A percentile compares a stretch with the other conserved stretches of the same genome.
These are phyloP conservation scores for Bombus picipes DNA, from an alignment of 1,140 invertebrate species.

Conservation along the genomic window DNA sequence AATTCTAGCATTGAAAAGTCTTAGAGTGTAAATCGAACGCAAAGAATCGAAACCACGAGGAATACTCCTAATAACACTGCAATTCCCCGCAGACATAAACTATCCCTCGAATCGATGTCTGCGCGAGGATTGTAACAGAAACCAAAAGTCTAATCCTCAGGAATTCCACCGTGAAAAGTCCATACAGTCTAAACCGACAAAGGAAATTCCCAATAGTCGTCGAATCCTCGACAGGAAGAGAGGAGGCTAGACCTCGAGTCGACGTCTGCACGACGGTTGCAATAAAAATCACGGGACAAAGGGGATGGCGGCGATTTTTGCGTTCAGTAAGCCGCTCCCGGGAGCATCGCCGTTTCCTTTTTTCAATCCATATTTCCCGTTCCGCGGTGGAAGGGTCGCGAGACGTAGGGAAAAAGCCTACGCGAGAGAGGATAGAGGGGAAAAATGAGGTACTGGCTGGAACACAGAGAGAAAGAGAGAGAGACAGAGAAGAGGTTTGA, in stretches of 20 bases:
- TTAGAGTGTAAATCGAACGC: too few species aligned
- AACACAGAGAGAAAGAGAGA: neutral
- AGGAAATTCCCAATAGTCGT: neutral
- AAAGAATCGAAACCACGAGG: neutral
- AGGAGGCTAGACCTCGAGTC: neutral
- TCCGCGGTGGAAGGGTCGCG: too few species aligned
- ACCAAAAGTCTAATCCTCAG: neutral
- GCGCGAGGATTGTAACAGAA: neutral
- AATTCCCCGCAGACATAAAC: neutral
- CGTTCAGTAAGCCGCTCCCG: constrained; percentile 8
- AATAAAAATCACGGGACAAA: constrained; percentile 25
- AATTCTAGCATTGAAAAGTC: neutral
- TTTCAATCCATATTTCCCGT: constrained; percentile 23
- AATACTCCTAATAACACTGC: neutral
- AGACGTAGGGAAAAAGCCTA: neutral
- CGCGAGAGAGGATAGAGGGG: too few species aligned
- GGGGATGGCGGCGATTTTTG: constrained; percentile 13
- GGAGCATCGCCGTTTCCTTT: neutral
- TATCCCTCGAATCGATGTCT: neutral
- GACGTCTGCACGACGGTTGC: constrained; percentile 13
- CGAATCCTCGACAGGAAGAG: neutral
- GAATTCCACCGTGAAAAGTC: neutral
- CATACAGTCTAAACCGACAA: neutral
- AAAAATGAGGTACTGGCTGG: too few species aligned
- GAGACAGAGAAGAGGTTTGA: neutral